Percentiles rank a stretch among this genome's conserved stretches.
These are phyloP conservation scores for Bhutanitis thaidina DNA, from an alignment of 2,888 invertebrate species.

Conservation along the genomic window DNA sequence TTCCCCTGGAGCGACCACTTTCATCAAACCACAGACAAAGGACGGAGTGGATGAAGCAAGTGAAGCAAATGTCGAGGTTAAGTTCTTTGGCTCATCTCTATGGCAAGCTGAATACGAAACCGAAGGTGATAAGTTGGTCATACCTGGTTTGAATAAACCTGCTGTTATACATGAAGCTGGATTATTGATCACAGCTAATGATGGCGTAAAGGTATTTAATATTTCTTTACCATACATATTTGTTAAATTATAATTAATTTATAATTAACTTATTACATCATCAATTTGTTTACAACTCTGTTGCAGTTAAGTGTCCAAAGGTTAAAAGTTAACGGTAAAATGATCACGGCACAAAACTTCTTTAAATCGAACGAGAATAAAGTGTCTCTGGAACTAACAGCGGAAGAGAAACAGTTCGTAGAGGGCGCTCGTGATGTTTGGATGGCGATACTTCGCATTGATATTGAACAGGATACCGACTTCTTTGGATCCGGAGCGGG, in stretches of 20 bases:
- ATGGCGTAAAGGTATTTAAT: slow-evolving; percentile 88
- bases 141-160: slow-evolving; percentile 81
- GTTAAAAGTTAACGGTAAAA: slow-evolving; percentile 87
- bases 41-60: slow-evolving; percentile 55
- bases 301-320: slow-evolving; percentile 87
- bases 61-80: slow-evolving; percentile 51
- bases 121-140: slow-evolving; percentile 77
- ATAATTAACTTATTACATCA: no score
- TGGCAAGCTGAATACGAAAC: slow-evolving; percentile 81
- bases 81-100: slow-evolving; percentile 88
- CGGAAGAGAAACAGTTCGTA: slow-evolving; percentile 86
- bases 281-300: slow-evolving; percentile 11
- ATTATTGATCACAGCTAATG: slow-evolving; percentile 88
- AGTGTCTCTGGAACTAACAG: slow-evolving; percentile 82
- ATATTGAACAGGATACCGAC: slow-evolving; percentile 89
- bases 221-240: no score
- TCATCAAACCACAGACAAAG: slow-evolving; percentile 55
- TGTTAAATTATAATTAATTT: no score
- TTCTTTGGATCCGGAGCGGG: slow-evolving; percentile 98
- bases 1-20: slow-evolving; percentile 93
- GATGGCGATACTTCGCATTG: slow-evolving; percentile 89
- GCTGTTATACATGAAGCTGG: slow-evolving; percentile 89
- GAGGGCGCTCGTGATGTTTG: slow-evolving; percentile 85
- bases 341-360: slow-evolving; percentile 89
- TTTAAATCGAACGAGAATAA: slow-evolving; percentile 82